These are phyloP conservation scores for Diabrotica virgifera DNA, from an alignment of 1,140 invertebrate genomes.

Conservation along the genomic window DNA sequence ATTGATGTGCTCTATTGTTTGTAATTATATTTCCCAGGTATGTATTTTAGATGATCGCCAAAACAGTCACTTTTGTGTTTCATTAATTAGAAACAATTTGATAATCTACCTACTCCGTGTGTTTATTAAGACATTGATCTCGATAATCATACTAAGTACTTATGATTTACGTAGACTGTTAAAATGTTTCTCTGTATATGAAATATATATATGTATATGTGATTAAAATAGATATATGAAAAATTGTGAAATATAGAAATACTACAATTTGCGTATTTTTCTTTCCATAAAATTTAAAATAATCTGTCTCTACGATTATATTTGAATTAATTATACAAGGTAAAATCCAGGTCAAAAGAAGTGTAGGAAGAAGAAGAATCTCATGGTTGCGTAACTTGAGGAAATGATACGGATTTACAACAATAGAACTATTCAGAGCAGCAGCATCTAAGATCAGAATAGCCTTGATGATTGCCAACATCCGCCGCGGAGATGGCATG, in stretches of 20 bases:
- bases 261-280: constrained; percentile 38
- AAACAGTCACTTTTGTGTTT: constrained; percentile 23
- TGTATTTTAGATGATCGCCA: constrained; percentile 29
- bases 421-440: too few species aligned
- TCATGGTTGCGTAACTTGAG: too few species aligned
- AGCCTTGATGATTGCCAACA: too few species aligned
- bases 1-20: constrained; percentile 40
- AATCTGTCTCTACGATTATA: too few species aligned
- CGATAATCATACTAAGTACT: background rate
- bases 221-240: constrained; percentile 41
- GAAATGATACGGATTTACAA: too few species aligned
- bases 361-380: too few species aligned
- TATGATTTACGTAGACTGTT: background rate
- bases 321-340: too few species aligned
- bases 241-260: constrained; percentile 46
- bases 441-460: too few species aligned
- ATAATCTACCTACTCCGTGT: background rate
- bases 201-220: constrained; percentile 38
- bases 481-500: too few species aligned
- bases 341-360: too few species aligned
- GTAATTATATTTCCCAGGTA: constrained; percentile 36
- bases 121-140: background rate
- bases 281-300: too few species aligned
- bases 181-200: constrained; percentile 13
- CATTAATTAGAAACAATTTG: constrained; percentile 25